Conservation (phyloP, 2,113 vertebrate species). For the Aythya baeri region DNA sequence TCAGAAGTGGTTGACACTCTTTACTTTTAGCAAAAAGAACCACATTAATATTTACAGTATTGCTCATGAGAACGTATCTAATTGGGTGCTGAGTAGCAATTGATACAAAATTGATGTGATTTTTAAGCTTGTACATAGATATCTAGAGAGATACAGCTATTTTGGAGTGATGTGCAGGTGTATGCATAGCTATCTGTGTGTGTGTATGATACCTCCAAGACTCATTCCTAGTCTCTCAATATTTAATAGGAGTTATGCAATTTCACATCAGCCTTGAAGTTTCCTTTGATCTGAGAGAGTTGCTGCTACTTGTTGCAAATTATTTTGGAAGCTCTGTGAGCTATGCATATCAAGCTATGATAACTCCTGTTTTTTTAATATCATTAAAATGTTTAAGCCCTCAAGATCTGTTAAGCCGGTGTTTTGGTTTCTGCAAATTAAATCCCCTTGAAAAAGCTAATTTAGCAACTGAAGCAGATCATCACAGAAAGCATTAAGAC, state of each 20-base stretch:
- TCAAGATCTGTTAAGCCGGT: conserved; percentile 5
- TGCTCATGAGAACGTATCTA: background rate
- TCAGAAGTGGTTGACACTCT: background rate
- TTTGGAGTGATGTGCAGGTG: background rate
- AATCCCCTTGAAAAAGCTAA: background rate
- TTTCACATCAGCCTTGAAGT: background rate
- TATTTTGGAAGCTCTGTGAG: background rate
- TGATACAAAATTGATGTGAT: background rate
- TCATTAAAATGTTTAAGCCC: background rate
- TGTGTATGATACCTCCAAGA: background rate
- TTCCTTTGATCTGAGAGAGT: conserved; percentile 42
- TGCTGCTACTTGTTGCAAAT: conserved; percentile 8
- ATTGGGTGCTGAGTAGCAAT: conserved; percentile 1
- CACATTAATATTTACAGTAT: conserved; percentile 15
- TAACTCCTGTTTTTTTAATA: background rate
- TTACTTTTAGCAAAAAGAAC: background rate
- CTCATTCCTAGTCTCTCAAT: background rate
- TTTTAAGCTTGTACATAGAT: background rate
- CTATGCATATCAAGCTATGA: background rate
- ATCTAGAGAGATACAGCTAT: rapidly evolving
- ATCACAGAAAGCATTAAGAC: background rate
- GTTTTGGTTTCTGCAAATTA: background rate
- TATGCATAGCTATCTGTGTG: background rate
- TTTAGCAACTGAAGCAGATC: background rate
- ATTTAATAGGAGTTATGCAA: background rate